phyloP scores from a whole-genome alignment of 2,797 vertebrate species.

The Chrosomus eos region DNA sequence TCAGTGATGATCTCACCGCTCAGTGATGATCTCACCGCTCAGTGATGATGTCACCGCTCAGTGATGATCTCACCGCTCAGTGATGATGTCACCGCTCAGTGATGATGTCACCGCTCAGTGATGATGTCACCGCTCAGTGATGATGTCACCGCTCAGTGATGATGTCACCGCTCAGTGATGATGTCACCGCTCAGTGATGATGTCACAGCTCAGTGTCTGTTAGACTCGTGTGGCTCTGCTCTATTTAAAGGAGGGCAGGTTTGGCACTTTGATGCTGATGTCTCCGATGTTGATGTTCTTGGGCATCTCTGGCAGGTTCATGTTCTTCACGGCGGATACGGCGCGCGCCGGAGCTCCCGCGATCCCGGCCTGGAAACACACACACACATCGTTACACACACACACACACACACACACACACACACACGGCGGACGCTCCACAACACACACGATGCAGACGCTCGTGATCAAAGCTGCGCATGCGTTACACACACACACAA shows the following conservation, averaged over 20 bases:
- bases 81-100: too few species aligned
- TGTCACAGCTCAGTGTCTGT: too few species aligned
- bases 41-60: too few species aligned
- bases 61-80: too few species aligned
- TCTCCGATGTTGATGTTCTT: slow-evolving; percentile 99
- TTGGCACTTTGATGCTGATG: slow-evolving; percentile 99
- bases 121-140: too few species aligned
- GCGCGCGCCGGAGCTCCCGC: slow-evolving; percentile 97
- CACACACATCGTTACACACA: slow-evolving; percentile 36
- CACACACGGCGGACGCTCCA: not conserved
- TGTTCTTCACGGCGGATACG: slow-evolving; percentile 99
- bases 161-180: too few species aligned
- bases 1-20: too few species aligned
- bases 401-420: not conserved
- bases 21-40: too few species aligned
- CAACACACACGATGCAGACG: not conserved
- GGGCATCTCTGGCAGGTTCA: slow-evolving; percentile 99
- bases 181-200: too few species aligned
- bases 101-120: too few species aligned
- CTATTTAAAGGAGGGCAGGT: slow-evolving; percentile 96
- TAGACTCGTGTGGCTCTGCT: slow-evolving; percentile 72
- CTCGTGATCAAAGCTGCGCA: not conserved
- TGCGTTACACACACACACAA: not conserved
- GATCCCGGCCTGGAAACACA: slow-evolving; percentile 92
- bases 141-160: too few species aligned